Base-by-base conservation (phyloP, 1,140 invertebrate species). In the Eubasilissa regina region DNA sequence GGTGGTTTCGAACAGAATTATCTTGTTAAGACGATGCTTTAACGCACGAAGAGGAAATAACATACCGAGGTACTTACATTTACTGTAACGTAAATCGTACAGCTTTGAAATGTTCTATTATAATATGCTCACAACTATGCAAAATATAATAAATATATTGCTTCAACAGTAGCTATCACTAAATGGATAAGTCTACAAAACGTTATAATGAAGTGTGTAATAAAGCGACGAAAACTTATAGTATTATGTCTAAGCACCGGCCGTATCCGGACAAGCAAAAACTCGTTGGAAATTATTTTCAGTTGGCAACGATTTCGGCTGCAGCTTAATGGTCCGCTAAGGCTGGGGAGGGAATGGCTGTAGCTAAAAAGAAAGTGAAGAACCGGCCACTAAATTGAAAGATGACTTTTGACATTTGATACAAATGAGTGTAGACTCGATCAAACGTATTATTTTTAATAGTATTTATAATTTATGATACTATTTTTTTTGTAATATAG, bases 281-380 rank as follows among this genome's bases (percentile, higher is more conserved):
- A 53, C n/a, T 66, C 53, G 62, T 15, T 47, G 48, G 58, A 78
- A 72, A 78, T 55, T 56, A 70, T 78, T 78, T 78, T 72, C 44
- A 72, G 51, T 78, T 72, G 66, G 76, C 76, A 78, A 55, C 51
- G 19, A 15, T 72, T 6, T 21, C 74, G 12, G 58, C 58, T 62
- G 51, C 64, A 21, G 64, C 60, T 51, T 78, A 72, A 78, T 78
- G 64, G 76, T 43, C 43, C 43, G 66, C n/a, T 78, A 78, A 78
- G 76, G 43, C 66, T 64, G 66, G 76, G 72, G 72, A 78, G 76
- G 70, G 62, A 78, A 64, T 44, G 44, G 35, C 43, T 4, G 45
- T 66, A 7, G 62, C 43, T 35, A 66, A 66, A 66, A 44, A 13
- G 43, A 9, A 4, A 47, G 13, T 44, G 43, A 66, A 64, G 44